Conservation (phyloP, 2,888 invertebrate genomes). For the Drosophila mettleri region DNA sequence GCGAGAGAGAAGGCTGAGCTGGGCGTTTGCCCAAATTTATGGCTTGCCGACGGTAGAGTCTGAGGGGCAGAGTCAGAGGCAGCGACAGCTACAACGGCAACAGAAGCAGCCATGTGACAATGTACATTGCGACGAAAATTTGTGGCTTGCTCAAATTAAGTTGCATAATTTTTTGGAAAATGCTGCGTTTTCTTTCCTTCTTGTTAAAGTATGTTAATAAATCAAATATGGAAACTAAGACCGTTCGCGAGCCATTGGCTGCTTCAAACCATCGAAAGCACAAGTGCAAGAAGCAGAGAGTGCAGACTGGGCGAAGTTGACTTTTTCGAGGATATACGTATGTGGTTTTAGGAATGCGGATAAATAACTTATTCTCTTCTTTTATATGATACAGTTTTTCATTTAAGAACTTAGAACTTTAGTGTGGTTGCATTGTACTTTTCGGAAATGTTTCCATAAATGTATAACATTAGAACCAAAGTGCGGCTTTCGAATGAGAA, state of each 20-base stretch:
- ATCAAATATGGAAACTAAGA: slow-evolving; percentile 48
- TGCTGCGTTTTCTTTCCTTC: slow-evolving; percentile 28
- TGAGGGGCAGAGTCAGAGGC: slow-evolving; percentile 13
- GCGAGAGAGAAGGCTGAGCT: background rate
- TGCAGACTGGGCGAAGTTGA: background rate
- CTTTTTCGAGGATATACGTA: background rate
- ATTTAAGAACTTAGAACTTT: background rate
- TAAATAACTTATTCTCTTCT: background rate
- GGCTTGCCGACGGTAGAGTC: slow-evolving; percentile 7
- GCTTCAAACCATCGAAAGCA: slow-evolving; percentile 10
- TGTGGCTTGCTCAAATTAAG: slow-evolving; percentile 61
- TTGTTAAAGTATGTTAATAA: slow-evolving; percentile 53
- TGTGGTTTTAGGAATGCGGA: background rate
- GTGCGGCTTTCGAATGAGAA: background rate
- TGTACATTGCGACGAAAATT: slow-evolving; percentile 65
- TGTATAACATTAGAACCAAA: background rate
- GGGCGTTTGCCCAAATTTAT: slow-evolving; percentile 14
- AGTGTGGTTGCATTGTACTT: background rate
- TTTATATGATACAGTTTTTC: background rate
- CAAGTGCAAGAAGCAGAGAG: background rate
- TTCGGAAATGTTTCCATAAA: background rate
- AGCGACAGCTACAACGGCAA: slow-evolving; percentile 46
- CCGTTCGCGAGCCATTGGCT: slow-evolving; percentile 36
- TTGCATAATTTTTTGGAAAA: slow-evolving; percentile 62
- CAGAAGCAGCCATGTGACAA: slow-evolving; percentile 50